Conservation (phyloP, 64 coral and sea anemone species). For the Stylophora pistillata region DNA sequence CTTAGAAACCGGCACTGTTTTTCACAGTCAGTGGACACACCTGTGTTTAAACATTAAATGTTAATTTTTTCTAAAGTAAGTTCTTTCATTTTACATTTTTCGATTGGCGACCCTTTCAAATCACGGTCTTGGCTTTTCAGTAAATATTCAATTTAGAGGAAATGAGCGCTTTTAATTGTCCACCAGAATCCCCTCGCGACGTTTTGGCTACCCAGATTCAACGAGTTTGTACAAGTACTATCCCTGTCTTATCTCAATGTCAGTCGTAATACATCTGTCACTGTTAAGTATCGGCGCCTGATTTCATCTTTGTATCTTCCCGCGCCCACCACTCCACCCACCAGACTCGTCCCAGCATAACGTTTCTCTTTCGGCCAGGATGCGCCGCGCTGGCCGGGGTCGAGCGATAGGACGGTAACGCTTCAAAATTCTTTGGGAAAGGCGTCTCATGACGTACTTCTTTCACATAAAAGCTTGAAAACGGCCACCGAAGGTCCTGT, state of each 20-base stretch:
- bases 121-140: too few species aligned
- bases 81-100: too few species aligned
- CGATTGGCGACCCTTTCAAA: too few species aligned
- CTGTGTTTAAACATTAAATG: too few species aligned
- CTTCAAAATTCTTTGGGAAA: background rate
- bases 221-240: too few species aligned
- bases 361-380: slow-evolving; percentile 73
- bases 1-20: too few species aligned
- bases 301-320: background rate
- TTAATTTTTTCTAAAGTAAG: too few species aligned
- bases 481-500: slow-evolving; percentile 75
- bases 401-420: slow-evolving; percentile 76
- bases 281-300: background rate
- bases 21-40: too few species aligned
- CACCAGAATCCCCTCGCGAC: too few species aligned
- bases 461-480: slow-evolving; percentile 84
- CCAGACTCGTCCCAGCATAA: slow-evolving; percentile 87
- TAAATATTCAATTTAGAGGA: too few species aligned
- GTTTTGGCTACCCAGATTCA: too few species aligned
- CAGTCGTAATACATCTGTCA: background rate
- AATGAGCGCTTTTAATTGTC: too few species aligned
- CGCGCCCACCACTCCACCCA: slow-evolving; percentile 95
- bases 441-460: slow-evolving; percentile 24
- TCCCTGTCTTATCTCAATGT: background rate
- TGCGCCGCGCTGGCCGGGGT: slow-evolving; percentile 46